Evolutionary conservation across 1,140 invertebrate genomes (phyloP), one percentile per base, ranked within the genome.

Genomic region (Hestina assimilis): DNA sequence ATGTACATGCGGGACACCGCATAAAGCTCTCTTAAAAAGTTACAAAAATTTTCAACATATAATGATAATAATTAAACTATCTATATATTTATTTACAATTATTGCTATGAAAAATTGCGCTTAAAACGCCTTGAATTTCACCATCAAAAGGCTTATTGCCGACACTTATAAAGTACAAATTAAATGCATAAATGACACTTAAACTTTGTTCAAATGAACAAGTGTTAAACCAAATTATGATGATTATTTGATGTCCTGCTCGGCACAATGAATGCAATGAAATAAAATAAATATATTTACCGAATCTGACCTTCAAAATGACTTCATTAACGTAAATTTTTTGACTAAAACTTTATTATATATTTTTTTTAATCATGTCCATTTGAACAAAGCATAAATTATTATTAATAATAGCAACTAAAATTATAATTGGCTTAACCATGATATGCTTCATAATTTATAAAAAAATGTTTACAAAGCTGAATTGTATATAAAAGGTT

Each of bases 11-110:
- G 79, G 68, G 45, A 23, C 14, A 63, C 76, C 82, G 83, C 83
- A 83, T 86, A 88, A 88, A 86, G 83, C 81, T 86, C 79, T 88
- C 82, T 86, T 85, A 85, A 80, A 84, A 83, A 85, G 81, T 81
- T 85, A 81, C 75, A 86, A 79, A 79, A 81, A 66, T 61, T 75
- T 54, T 79, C 76, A 86, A 88, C 79, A 69, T 81, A 84, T 70
- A 83, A n/a, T n/a, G n/a, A n/a, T n/a, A n/a, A 83, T 87, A 85
- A 84, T 88, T 86, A 88, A 77, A 76, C 84, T 88, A 88, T 83
- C 84, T 86, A 87, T 75, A 65, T 71, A 67, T 61, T 61, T 86
- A 87, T 86, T 65, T 86, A 88, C 81, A 88, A 74, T 82, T 86
- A 88, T 88, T 88, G 83, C 83, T 87, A 86, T 83, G 65, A 70